phyloP scores from a whole-genome alignment of 2,888 invertebrate species.

The Phyllotreta striolata region DNA sequence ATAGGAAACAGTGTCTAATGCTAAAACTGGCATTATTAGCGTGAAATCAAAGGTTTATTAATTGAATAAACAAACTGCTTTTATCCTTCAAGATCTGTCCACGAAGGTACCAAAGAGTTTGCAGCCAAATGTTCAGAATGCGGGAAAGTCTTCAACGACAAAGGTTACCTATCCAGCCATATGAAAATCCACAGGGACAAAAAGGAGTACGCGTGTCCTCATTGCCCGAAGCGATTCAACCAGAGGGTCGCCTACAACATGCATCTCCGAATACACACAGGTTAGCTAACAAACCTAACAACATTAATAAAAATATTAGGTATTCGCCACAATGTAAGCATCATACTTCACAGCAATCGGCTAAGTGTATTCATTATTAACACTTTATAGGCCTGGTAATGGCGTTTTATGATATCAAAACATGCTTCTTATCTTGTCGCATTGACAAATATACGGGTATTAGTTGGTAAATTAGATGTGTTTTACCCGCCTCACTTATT shows the following conservation, averaged over 20 bases:
- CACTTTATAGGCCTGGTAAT: no score
- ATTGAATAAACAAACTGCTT: not conserved
- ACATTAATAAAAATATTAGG: no score
- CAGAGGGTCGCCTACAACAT: slow-evolving; percentile 88
- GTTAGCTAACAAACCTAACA: slow-evolving; percentile 50
- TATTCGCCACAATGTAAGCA: not conserved
- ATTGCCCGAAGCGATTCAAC: slow-evolving; percentile 85
- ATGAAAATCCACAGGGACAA: slow-evolving; percentile 86
- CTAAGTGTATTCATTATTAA: no score
- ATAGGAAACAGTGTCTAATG: no score
- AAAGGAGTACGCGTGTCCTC: slow-evolving; percentile 82
- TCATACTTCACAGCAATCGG: not conserved
- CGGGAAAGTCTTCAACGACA: slow-evolving; percentile 84
- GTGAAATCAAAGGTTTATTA: not conserved
- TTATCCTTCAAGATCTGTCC: slow-evolving; percentile 67
- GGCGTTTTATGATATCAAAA: no score
- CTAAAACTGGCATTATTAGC: not conserved
- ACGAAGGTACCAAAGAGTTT: slow-evolving; percentile 84
- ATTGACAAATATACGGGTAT: no score
- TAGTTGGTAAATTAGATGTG: no score
- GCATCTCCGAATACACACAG: slow-evolving; percentile 85
- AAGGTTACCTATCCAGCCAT: slow-evolving; percentile 84
- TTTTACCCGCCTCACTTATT: no score
- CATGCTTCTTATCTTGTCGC: no score
- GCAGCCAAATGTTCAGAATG: slow-evolving; percentile 78